Percentiles rank a stretch among this genome's conserved stretches.
Evolutionary conservation across 2,888 invertebrate species (phyloP).

Genomic region (Smittia sp.): DNA sequence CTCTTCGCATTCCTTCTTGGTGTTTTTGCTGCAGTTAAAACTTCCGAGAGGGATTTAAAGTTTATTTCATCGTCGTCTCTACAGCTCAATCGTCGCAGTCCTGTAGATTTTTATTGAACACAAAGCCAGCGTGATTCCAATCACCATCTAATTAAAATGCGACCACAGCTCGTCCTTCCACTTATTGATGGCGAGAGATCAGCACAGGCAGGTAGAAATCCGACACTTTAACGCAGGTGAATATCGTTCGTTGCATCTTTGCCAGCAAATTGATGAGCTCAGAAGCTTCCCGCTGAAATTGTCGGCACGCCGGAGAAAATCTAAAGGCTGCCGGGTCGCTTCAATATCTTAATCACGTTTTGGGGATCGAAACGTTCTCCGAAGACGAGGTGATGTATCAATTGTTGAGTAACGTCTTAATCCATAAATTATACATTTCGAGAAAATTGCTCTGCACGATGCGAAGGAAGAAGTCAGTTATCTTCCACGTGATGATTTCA

Average conservation of each 20-base stretch:
- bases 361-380: slow-evolving; percentile 13
- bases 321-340: neutral
- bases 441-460: neutral
- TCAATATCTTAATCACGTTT: slow-evolving; percentile 31
- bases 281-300: neutral
- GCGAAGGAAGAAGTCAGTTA: neutral
- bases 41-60: neutral
- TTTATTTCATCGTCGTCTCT: too few relatives aligned
- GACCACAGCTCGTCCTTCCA: slow-evolving; percentile 39
- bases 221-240: neutral
- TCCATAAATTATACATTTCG: slow-evolving; percentile 3
- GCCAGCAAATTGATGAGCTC: slow-evolving; percentile 5
- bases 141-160: slow-evolving; percentile 36
- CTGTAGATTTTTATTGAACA: neutral
- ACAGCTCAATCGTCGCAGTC: neutral
- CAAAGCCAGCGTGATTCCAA: slow-evolving; percentile 28
- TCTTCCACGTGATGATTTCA: neutral
- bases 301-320: neutral
- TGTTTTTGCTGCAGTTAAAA: neutral
- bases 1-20: neutral
- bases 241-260: neutral
- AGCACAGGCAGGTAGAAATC: neutral
- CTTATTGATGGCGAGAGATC: slow-evolving; percentile 2
- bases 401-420: slow-evolving; percentile 12
- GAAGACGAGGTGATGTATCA: slow-evolving; percentile 36